Evolutionary conservation across 2,888 invertebrate species (phyloP).

Genomic region (Synergus itoensis): DNA sequence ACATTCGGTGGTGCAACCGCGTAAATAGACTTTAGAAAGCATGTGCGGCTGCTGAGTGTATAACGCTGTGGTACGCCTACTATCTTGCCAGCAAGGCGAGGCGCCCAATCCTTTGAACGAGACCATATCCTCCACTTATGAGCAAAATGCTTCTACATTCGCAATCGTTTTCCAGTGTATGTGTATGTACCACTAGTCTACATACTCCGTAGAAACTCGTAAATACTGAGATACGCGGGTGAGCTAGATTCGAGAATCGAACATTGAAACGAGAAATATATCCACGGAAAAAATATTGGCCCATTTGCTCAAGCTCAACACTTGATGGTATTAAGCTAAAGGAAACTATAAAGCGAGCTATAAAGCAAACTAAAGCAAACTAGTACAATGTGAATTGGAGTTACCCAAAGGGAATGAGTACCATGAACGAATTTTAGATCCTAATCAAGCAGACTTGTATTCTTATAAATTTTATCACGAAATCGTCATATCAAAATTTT

Average conservation of each 20-base stretch:
- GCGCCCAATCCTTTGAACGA: conserved; percentile 29
- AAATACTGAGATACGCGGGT: conserved; percentile 32
- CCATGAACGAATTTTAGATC: not conserved
- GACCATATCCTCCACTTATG: conserved; percentile 26
- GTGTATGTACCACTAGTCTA: conserved; percentile 25
- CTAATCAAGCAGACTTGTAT: not conserved
- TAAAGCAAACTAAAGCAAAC: not conserved
- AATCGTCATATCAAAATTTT: not conserved
- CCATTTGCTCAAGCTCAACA: conserved; percentile 5
- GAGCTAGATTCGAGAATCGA: conserved; percentile 37
- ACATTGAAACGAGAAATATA: conserved; percentile 29
- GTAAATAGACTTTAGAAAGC: conserved; percentile 59
- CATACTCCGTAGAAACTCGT: conserved; percentile 26
- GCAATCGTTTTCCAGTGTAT: conserved; percentile 16
- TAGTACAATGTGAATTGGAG: not conserved
- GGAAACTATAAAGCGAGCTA: too few species aligned
- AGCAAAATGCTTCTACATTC: conserved; percentile 26
- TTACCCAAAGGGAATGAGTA: not conserved
- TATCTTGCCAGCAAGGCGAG: conserved; percentile 33
- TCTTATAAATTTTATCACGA: not conserved
- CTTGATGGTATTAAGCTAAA: not conserved
- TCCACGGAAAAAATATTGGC: conserved; percentile 17
- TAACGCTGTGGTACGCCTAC: conserved; percentile 18
- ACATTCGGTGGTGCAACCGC: conserved; percentile 54
- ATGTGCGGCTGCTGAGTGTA: conserved; percentile 47